Evolutionary conservation across 2,888 invertebrate genomes (phyloP), one percentile per base, ranked within the genome.

Genomic region (Criorhina ranunculi): DNA sequence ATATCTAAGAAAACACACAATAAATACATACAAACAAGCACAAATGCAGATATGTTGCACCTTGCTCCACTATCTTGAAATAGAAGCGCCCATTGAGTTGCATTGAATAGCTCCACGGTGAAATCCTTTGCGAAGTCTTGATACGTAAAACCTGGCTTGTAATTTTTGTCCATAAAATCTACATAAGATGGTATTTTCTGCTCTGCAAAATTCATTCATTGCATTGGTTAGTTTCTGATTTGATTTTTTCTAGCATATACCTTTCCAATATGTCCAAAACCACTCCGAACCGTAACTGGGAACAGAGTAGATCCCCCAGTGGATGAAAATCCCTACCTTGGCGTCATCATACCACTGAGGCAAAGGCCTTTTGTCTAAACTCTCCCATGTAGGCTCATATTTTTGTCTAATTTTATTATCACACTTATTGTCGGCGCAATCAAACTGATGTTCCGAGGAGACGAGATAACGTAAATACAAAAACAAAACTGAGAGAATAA

Each of bases 251-350:
- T 66, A 19, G 5, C 53, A 82, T 76, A 90, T 92, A 95, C 96
- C 93, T 92, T 94, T 92, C 98, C 97, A 98, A 88, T 95, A 92
- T 17, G 91, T 92, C 98, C 98, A 98, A 91, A 98, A 98, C 98
- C 98, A 98, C 92, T 98, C 98, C 0, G 95, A 95, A 0, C 95
- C 94, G 91, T 95, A 96, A 89, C 96, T 96, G 0, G 98, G 98
- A 9, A 98, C 98, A 0, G 97, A 95, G 89, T 95, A 98, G 0
- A 98, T 96, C 0, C 98, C 98, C 97, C 98, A 98, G 89, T 98
- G 98, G 44, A 98, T 92, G 89, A 98, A 98, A 88, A 98, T 97
- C 2, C 98, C 98, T 86, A 92, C 89, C 92, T 98, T 98, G 0
- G 95, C 96, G 67, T 96, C 93, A 89, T 98, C 98, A 90, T 96